A percentile compares a stretch with the other conserved stretches of the same genome.
phyloP scores from a whole-genome alignment of 2,888 invertebrate species.

The Lapara coniferarum region DNA sequence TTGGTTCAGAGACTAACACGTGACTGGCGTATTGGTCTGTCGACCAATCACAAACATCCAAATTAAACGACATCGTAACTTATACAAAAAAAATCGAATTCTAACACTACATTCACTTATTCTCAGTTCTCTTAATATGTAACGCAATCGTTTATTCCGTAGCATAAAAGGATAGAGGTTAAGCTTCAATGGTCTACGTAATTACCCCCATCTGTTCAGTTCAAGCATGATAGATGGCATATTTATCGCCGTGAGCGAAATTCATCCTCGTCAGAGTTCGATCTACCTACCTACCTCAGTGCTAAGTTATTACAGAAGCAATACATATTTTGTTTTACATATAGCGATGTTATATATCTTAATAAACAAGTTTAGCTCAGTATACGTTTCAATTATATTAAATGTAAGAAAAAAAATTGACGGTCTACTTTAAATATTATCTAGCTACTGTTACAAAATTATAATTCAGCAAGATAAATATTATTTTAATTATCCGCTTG shows the following conservation, averaged over 20 bases:
- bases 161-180: constrained; percentile 8
- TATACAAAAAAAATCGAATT: too few species aligned
- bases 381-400: too few species aligned
- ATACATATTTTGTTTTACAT: background rate
- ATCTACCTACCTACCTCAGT: background rate
- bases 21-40: too few species aligned
- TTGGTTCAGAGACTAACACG: too few species aligned
- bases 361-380: too few species aligned
- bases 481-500: background rate
- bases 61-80: too few species aligned
- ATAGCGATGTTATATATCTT: too few species aligned
- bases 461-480: background rate
- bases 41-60: too few species aligned
- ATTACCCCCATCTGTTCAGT: constrained; percentile 10
- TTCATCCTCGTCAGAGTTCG: constrained; percentile 17
- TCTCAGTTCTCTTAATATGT: too few species aligned
- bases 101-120: background rate
- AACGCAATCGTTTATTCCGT: background rate
- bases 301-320: constrained; percentile 5
- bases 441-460: too few species aligned
- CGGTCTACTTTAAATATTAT: too few species aligned
- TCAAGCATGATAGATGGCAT: constrained; percentile 21
- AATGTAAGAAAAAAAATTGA: too few species aligned
- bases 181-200: constrained; percentile 2
- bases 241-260: constrained; percentile 16